Base-by-base conservation (phyloP, 1,140 invertebrate genomes). In the Leptonema lineaticorne region DNA sequence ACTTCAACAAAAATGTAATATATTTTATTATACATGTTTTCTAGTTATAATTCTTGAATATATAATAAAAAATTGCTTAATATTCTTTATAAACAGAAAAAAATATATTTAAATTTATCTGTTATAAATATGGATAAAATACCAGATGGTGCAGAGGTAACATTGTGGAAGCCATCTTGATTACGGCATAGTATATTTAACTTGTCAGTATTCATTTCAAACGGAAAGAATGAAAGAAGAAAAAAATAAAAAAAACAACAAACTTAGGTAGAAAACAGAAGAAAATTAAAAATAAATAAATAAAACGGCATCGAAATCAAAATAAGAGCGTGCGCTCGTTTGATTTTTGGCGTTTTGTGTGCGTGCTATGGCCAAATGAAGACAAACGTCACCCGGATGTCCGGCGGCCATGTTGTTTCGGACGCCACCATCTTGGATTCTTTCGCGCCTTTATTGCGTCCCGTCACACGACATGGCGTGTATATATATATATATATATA, bases 401-500 rank as follows among this genome's bases (percentile, higher is more conserved):
- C 62, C 62, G 62, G 62, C 62, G 62, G 62, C 62, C 62, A 64
- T 64, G 45, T 64, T 64, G 45, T 26, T 30, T 18, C 58, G 58
- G 11, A 16, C 41, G 45, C 30, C 65, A 57, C 65, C 65, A 67
- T 67, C 65, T 67, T 67, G 65, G 57, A 67, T 67, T 67, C 58
- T 67, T 67, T 67, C 33, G 41, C 33, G 65, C 16, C 37, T 58
- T 67, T 64, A 64, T 64, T 48, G 62, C 45, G 24, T 22, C 16
- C 11, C 45, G 62, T 64, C 62, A 64, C n/a, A n/a, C 62, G 62
- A 26, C 30, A 64, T 64, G 62, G 62, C 62, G 62, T 62, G 59
- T 14, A n/a, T 22, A 6, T 53, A 27, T 22, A 22, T 3, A 22
- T 27, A n/a, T 22, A 53, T 53, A 53, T n/a, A 24, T n/a, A n/a